phyloP scores from a whole-genome alignment of 2,797 vertebrate genomes.

The Chromobotia macracanthus region DNA sequence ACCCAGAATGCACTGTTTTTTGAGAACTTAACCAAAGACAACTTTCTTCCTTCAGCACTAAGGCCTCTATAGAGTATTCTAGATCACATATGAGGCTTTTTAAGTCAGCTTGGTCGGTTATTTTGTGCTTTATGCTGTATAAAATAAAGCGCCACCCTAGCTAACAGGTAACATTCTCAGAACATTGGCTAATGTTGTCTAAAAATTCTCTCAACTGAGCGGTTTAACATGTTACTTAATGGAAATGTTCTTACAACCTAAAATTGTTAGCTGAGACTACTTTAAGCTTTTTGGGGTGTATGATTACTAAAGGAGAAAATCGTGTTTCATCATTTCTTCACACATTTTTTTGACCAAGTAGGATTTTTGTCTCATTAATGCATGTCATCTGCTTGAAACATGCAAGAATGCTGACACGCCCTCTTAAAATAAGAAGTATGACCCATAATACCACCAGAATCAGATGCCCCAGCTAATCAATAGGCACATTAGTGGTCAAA shows the following conservation, averaged over 20 bases:
- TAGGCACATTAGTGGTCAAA: constrained; percentile 26
- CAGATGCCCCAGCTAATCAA: constrained; percentile 1
- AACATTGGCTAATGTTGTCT: too few relatives aligned
- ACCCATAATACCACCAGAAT: constrained; percentile 6
- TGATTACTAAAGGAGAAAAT: too few relatives aligned
- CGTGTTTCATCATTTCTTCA: too few relatives aligned
- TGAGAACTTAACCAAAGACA: not conserved
- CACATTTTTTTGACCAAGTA: not conserved
- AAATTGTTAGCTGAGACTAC: too few relatives aligned
- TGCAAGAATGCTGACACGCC: not conserved
- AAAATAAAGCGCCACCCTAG: too few relatives aligned
- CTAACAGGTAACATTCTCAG: too few relatives aligned
- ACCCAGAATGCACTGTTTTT: not conserved
- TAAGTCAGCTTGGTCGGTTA: not conserved
- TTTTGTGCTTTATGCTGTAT: too few relatives aligned
- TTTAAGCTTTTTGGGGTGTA: too few relatives aligned
- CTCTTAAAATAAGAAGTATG: constrained; percentile 6
- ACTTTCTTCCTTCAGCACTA: not conserved
- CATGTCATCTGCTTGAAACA: not conserved
- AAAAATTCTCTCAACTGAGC: too few relatives aligned
- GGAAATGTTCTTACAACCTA: too few relatives aligned
- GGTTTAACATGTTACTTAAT: too few relatives aligned
- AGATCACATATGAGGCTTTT: too few relatives aligned
- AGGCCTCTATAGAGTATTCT: not conserved
- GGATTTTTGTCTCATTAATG: not conserved